Base-by-base conservation (phyloP, 2,113 vertebrate genomes). In the Uropsilus gracilis region DNA sequence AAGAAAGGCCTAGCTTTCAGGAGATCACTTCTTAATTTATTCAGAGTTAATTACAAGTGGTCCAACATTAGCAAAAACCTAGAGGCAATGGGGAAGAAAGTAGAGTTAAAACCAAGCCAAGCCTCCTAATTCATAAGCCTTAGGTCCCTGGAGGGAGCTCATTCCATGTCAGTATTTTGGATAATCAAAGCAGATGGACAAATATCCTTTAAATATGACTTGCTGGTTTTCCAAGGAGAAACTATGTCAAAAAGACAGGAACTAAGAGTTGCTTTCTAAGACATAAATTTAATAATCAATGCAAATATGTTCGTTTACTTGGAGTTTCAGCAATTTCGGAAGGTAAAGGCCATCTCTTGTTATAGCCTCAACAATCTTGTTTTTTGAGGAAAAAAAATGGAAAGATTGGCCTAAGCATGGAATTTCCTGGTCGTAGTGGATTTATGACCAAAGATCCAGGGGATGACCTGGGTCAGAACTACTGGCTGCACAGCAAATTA, bases 401-500 rank as follows among this genome's bases (percentile, higher is more conserved):
- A 48, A 93, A 91, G 66, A 91, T 59, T 55, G 90, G 76, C 50
- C 93, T 4, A 20, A 96, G 44, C 69, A 53, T 94, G 86, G 90
- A 95, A 82, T 95, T 98, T 97, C 96, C 94, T 95, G 91, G 73
- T 37, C 77, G 20, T 26, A 20, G 75, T 63, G 75, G 71, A 88
- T 97, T 97, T 97, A 96, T 6, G 66, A 90, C 39, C 6, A 5
- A 53, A 68, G 77, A 94, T 46, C 30, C 78, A 95, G 78, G 5
- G 1, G 86, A 86, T 90, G 97, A 95, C 96, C 90, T 68, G 69
- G 95, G 80, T 93, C 90, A 44, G 90, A 94, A 96, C 75, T 90
- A 72, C 84, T 87, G 81, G 68, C 92, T 86, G 69, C 44, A 90
- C 8, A 90, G 72, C 90, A 97, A 97, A 97, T 97, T 97, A 77